Conservation (phyloP, 1,140 invertebrate genomes). For the Ceratina calcarata region DNA sequence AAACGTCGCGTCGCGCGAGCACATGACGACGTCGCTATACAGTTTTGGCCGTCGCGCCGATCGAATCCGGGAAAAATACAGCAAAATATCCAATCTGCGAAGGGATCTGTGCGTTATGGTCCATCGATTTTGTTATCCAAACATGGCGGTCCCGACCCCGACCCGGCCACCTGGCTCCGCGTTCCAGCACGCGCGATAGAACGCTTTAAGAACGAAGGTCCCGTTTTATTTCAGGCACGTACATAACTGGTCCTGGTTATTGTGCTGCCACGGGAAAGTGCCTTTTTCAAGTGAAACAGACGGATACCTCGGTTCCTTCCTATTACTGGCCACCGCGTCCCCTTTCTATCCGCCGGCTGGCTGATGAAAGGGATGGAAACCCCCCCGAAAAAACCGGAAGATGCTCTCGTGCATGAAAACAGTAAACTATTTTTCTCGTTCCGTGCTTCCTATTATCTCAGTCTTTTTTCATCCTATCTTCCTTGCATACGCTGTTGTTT, state of each 20-base stretch:
- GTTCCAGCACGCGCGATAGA: conserved; percentile 13
- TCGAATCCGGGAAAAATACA: conserved; percentile 22
- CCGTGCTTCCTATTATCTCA: conserved; percentile 34
- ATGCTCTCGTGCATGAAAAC: conserved; percentile 53
- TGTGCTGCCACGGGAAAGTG: conserved; percentile 77
- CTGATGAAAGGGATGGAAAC: conserved; percentile 72
- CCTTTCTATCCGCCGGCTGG: conserved; percentile 69
- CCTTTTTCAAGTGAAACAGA: conserved; percentile 76
- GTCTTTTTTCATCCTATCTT: conserved; percentile 1
- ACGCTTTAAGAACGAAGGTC: conserved; percentile 60
- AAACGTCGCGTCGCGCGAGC: conserved; percentile 32
- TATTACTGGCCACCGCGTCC: conserved; percentile 55
- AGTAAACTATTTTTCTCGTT: conserved; percentile 67
- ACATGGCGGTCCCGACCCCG: conserved; percentile 34
- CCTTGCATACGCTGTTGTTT: neutral
- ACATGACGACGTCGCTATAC: neutral
- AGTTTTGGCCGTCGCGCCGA: conserved; percentile 1
- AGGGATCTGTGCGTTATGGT: conserved; percentile 50
- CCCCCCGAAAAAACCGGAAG: conserved; percentile 63
- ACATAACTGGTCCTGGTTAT: conserved; percentile 76
- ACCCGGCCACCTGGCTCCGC: conserved; percentile 20
- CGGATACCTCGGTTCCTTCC: conserved; percentile 60
- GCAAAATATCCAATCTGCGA: conserved; percentile 38
- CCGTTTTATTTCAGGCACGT: conserved; percentile 78
- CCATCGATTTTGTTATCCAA: conserved; percentile 65